Percentiles rank a stretch among this genome's conserved stretches.
These are phyloP conservation scores for Poliocrania exsul DNA, from an alignment of 2,797 vertebrate species.

Conservation along the genomic window DNA sequence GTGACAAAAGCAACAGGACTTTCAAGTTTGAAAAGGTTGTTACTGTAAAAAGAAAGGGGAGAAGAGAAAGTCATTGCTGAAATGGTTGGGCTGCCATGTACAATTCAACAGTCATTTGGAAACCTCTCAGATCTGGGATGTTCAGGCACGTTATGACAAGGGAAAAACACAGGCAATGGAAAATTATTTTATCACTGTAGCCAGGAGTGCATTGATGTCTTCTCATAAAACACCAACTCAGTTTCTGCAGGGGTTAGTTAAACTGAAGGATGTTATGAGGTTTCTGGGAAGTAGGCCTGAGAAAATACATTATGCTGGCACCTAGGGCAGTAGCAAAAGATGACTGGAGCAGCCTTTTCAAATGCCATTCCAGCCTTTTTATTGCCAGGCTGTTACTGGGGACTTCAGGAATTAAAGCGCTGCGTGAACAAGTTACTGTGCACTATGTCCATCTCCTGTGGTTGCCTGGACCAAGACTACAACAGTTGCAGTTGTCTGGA, in stretches of 20 bases:
- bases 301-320: background rate
- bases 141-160: accelerated
- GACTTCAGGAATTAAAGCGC: background rate
- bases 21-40: background rate
- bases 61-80: background rate
- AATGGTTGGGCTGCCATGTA: background rate
- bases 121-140: background rate
- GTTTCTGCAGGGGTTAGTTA: background rate
- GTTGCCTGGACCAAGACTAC: background rate
- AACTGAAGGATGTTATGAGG: background rate
- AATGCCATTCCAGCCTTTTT: background rate
- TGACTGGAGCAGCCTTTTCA: background rate
- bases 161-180: background rate
- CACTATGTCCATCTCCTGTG: background rate
- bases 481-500: background rate
- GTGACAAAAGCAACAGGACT: background rate
- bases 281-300: background rate
- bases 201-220: background rate
- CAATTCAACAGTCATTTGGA: background rate
- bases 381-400: background rate
- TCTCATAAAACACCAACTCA: background rate
- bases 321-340: background rate
- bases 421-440: background rate
- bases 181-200: background rate
- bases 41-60: background rate